Percentiles rank a stretch among this genome's conserved stretches.
phyloP scores from a whole-genome alignment of 2,113 vertebrate genomes.

The Sebastes schlegelii region DNA sequence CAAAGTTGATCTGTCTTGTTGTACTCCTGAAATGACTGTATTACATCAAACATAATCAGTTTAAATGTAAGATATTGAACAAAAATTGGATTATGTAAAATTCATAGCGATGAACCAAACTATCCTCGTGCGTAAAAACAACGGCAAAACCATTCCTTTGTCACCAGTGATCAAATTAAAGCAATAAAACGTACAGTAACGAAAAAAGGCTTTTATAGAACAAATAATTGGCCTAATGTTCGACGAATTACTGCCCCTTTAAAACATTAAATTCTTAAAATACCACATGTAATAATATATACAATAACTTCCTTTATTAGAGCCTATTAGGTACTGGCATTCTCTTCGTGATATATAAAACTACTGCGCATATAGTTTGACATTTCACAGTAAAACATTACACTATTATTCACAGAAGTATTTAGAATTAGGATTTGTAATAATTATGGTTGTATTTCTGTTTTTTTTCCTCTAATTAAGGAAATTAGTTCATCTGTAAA shows the following conservation, averaged over 20 bases:
- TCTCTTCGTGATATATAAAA: neutral
- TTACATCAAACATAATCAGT: neutral
- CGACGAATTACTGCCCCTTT: neutral
- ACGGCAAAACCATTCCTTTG: no score
- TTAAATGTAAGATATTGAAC: neutral
- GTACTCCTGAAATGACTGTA: no score
- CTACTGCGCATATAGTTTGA: neutral
- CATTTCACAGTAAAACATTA: neutral
- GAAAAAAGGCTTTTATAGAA: neutral
- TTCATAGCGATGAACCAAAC: neutral
- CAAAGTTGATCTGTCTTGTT: neutral
- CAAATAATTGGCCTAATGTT: neutral
- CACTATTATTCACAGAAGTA: neutral
- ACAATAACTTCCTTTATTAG: neutral
- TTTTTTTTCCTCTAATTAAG: neutral
- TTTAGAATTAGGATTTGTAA: neutral
- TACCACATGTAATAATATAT: neutral
- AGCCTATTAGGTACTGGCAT: neutral
- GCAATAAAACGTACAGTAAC: neutral
- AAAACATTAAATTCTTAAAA: neutral
- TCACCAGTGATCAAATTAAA: neutral
- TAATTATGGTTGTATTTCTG: neutral
- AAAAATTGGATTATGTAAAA: slow-evolving; percentile 1
- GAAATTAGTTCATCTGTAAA: neutral
- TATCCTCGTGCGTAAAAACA: slow-evolving; percentile 17